phyloP scores from a whole-genome alignment of 1,140 invertebrate species.

The Eupristina koningsbergeri region DNA sequence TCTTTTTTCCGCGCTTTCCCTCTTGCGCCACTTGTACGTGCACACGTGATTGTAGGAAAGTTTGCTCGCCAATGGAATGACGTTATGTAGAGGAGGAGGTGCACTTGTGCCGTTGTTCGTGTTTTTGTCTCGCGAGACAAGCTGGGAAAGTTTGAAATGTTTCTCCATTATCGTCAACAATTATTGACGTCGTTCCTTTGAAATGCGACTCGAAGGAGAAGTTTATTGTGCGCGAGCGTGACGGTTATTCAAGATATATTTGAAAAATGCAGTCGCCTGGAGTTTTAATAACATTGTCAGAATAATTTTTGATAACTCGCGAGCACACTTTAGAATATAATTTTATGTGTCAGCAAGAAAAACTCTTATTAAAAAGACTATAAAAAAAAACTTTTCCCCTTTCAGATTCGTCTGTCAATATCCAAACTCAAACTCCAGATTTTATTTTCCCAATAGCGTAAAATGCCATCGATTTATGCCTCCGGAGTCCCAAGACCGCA shows the following conservation, averaged over 20 bases:
- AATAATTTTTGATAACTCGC: slow-evolving; percentile 2
- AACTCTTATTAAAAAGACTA: neutral
- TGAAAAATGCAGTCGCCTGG: neutral
- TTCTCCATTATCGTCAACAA: slow-evolving; percentile 44
- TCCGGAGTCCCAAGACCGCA: too few species aligned
- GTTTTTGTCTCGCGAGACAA: slow-evolving; percentile 33
- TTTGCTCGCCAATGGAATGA: slow-evolving; percentile 23
- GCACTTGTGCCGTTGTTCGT: slow-evolving; percentile 12
- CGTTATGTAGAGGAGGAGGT: slow-evolving; percentile 25
- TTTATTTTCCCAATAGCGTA: too few species aligned
- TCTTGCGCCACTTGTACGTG: neutral
- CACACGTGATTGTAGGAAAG: slow-evolving; percentile 6
- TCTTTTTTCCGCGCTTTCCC: neutral
- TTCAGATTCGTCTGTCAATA: neutral
- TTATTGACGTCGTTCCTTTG: slow-evolving; percentile 48
- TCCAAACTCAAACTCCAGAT: neutral
- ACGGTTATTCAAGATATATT: slow-evolving; percentile 24
- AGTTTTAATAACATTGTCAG: slow-evolving; percentile 22
- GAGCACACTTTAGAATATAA: neutral
- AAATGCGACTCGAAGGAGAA: slow-evolving; percentile 7
- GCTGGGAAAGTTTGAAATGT: slow-evolving; percentile 41
- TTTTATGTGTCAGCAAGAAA: too few species aligned
- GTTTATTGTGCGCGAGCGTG: slow-evolving; percentile 12
- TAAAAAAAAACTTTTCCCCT: neutral
- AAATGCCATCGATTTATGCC: too few species aligned